phyloP scores from a whole-genome alignment of 2,113 vertebrate species.

The Tychaedon coryphoeus region DNA sequence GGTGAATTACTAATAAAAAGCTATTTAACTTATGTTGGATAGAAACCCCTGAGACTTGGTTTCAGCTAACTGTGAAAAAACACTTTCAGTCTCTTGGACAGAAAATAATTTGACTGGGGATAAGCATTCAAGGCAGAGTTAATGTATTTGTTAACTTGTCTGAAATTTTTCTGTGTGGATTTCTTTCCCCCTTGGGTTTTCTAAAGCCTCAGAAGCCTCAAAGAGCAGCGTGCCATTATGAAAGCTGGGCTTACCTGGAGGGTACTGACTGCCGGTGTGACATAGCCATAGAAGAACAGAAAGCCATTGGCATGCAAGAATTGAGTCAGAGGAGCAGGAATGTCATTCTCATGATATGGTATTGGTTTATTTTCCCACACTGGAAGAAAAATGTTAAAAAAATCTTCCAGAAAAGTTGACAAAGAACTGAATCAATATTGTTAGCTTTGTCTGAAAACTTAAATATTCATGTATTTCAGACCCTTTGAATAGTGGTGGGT shows the following conservation, averaged over 20 bases:
- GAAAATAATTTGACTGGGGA: neutral
- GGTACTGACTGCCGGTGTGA: neutral
- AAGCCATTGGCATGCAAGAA: rapidly evolving
- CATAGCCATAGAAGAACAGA: neutral
- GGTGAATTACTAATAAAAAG: neutral
- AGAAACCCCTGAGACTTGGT: neutral
- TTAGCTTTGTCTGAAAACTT: neutral
- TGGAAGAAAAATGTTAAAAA: neutral
- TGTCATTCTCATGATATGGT: neutral
- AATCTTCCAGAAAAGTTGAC: neutral
- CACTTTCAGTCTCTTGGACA: neutral
- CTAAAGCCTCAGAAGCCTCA: neutral
- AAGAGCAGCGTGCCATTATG: neutral
- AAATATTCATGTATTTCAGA: neutral
- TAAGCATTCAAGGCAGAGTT: neutral
- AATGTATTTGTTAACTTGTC: neutral
- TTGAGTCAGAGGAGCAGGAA: neutral
- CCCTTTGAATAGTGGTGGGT: neutral
- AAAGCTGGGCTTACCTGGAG: neutral
- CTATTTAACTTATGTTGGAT: neutral
- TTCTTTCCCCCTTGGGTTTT: neutral
- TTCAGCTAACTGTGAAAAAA: neutral
- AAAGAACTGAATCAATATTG: neutral
- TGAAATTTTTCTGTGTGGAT: neutral
- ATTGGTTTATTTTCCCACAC: neutral